Evolutionary conservation across 2,797 vertebrate species (phyloP), one percentile per base, ranked within the genome.

Genomic region (Pagetopsis macropterus): DNA sequence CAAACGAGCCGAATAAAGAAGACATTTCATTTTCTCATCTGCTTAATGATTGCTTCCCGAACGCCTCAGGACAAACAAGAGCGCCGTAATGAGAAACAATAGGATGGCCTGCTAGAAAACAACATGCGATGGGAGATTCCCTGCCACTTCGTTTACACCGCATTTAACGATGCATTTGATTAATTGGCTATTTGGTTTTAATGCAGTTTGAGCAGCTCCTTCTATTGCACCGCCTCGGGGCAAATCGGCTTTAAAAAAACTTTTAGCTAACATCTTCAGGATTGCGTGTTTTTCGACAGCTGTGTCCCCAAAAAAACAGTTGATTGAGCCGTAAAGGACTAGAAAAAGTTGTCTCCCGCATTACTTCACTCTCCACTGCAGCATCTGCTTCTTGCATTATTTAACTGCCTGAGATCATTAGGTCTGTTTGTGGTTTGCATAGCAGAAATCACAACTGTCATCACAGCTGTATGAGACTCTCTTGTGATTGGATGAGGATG

Each of bases 81-180:
- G 43, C 12, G 10, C 51, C 1, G 69, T 90, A 93, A 94, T 91
- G 90, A 91, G 88, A 88, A 92, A 90, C 91, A 90, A 90, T 89
- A 62, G 87, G 87, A 88, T 57, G 51, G 87, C 88, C 85, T 69
- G 77, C 77, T 76, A 56, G 81, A 80, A 82, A 82, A 67, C 82
- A 70, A 67, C 88, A 87, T 85, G 75, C 44, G 81, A 86, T 79
- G 69, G 78, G 77, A 79, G 81, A 84, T 84, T 79, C 80, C 71
- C 72, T 21, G 51, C 84, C 70, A 83, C 88, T 86, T 85, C 45
- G 82, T 88, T 88, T 81, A 84, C 44, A 58, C 59, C 14, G 17
- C 68, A 76, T 87, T 91, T 91, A 91, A 92, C 77, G 78, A 90
- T 80, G 76, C 70, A 46, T 72, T 80, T 90, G 90, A 92, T 89